These are phyloP conservation scores for Lophius piscatorius DNA, from an alignment of 2,113 vertebrate genomes.

Conservation along the genomic window DNA sequence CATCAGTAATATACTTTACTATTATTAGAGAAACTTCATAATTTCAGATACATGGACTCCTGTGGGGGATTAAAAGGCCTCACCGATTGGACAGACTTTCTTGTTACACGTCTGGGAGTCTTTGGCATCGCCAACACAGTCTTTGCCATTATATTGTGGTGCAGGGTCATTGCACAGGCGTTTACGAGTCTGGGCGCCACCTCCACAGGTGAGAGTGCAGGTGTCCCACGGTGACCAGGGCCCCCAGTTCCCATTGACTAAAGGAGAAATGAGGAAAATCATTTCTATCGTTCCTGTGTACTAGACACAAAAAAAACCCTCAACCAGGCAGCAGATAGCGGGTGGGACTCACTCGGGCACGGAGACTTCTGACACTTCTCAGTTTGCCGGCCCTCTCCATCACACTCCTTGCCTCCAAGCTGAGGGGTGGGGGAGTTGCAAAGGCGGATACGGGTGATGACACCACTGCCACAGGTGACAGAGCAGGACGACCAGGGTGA, in stretches of 20 bases:
- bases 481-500: slow-evolving; percentile 99
- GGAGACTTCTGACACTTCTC: slow-evolving; percentile 88
- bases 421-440: slow-evolving; percentile 98
- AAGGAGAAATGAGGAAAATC: slow-evolving; percentile 11
- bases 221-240: slow-evolving; percentile 96
- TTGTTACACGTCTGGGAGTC: slow-evolving; percentile 89
- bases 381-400: slow-evolving; percentile 92
- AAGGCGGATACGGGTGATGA: slow-evolving; percentile 96
- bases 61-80: too few species aligned
- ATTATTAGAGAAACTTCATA: too few species aligned
- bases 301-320: background rate
- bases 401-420: slow-evolving; percentile 91
- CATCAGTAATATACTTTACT: too few species aligned
- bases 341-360: slow-evolving; percentile 89
- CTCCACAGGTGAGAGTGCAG: slow-evolving; percentile 91
- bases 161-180: slow-evolving; percentile 93
- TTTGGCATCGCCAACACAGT: slow-evolving; percentile 86
- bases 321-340: background rate
- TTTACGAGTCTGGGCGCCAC: slow-evolving; percentile 89
- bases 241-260: slow-evolving; percentile 97
- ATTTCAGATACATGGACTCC: too few species aligned
- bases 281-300: background rate
- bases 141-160: slow-evolving; percentile 92
- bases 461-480: slow-evolving; percentile 90
- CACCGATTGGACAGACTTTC: slow-evolving; percentile 79